Conservation (phyloP, 2,113 vertebrate genomes). For the Leuciscus idus region DNA sequence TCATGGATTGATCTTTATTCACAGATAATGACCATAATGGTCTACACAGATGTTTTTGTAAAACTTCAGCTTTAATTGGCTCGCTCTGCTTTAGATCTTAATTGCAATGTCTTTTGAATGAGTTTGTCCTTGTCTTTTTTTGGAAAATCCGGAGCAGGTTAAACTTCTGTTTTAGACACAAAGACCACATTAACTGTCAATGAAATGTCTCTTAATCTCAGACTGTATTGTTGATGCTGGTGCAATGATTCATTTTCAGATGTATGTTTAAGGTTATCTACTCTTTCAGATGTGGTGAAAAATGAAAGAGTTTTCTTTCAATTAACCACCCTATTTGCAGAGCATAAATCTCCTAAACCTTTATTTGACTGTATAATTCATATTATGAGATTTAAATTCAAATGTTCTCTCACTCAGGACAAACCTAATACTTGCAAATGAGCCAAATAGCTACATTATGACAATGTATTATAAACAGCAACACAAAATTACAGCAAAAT, state of each 20-base stretch:
- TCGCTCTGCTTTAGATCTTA: slow-evolving; percentile 41
- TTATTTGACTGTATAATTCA: slow-evolving; percentile 16
- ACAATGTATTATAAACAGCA: slow-evolving; percentile 8
- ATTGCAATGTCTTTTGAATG: not conserved
- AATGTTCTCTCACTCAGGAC: slow-evolving; percentile 3
- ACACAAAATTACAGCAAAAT: not conserved
- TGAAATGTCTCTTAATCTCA: not conserved
- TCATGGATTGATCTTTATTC: slow-evolving; percentile 45
- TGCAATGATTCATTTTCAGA: slow-evolving; percentile 19
- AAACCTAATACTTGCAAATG: not conserved
- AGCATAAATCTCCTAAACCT: not conserved
- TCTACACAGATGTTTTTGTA: slow-evolving; percentile 41
- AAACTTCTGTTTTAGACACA: not conserved
- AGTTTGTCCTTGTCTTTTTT: slow-evolving; percentile 18
- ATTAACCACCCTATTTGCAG: not conserved
- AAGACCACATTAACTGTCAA: not conserved
- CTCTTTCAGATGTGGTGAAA: not conserved
- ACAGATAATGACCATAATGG: slow-evolving; percentile 53
- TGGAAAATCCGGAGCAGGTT: not conserved
- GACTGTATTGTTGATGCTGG: not conserved
- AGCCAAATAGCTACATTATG: not conserved
- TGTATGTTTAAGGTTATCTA: slow-evolving; percentile 10
- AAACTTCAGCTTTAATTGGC: slow-evolving; percentile 47
- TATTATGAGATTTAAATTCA: slow-evolving; percentile 12
- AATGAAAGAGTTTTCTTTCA: not conserved